These are phyloP conservation scores for Conus betulinus DNA, from an alignment of 1,140 invertebrate species.

Conservation along the genomic window DNA sequence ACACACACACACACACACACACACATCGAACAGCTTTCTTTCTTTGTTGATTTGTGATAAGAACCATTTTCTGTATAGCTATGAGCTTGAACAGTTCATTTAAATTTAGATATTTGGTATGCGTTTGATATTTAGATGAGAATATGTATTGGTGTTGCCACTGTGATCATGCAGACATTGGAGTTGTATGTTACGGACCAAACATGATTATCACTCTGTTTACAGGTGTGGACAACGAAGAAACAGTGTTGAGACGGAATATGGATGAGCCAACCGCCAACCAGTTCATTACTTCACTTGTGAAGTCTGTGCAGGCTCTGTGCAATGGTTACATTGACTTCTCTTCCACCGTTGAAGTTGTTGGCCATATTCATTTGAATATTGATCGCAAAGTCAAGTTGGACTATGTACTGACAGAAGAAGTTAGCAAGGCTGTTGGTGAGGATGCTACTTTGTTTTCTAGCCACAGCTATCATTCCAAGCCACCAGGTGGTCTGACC, in stretches of 20 bases:
- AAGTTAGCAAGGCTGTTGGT: constrained; percentile 34
- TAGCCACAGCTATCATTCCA: constrained; percentile 38
- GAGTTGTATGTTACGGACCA: too few relatives aligned
- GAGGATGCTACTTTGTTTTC: constrained; percentile 30
- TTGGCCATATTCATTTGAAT: constrained; percentile 43
- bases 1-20: too few relatives aligned
- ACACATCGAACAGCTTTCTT: too few relatives aligned
- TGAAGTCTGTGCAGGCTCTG: constrained; percentile 35
- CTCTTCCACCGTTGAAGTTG: constrained; percentile 37
- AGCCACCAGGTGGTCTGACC: constrained; percentile 18
- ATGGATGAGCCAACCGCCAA: constrained; percentile 49
- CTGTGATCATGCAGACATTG: too few relatives aligned
- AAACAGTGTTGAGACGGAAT: not conserved
- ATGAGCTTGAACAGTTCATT: too few relatives aligned
- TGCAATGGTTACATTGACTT: constrained; percentile 46
- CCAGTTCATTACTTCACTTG: constrained; percentile 36
- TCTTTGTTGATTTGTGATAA: too few relatives aligned
- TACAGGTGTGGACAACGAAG: not conserved
- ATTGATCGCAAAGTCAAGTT: constrained; percentile 37
- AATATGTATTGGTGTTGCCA: too few relatives aligned
- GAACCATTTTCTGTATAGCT: too few relatives aligned
- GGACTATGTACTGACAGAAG: constrained; percentile 43
- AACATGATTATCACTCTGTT: not conserved
- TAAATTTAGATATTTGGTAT: too few relatives aligned
- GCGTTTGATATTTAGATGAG: too few relatives aligned